phyloP scores from a whole-genome alignment of 2,888 invertebrate genomes.

The Gerris lacustris region DNA sequence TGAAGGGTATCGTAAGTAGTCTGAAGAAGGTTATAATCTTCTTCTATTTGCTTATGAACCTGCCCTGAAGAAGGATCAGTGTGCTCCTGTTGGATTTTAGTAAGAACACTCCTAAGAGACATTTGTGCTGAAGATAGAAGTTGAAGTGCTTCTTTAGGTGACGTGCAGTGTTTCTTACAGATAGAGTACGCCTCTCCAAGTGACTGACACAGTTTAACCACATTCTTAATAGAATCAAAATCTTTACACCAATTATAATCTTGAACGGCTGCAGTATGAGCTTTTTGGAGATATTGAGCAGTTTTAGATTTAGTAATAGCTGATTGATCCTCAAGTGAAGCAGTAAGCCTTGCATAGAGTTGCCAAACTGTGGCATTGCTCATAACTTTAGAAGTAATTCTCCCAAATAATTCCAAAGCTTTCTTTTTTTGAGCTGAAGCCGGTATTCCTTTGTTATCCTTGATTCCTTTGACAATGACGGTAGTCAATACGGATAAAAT shows the following conservation, averaged over 20 bases:
- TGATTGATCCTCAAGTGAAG: constrained; percentile 34
- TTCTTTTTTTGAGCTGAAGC: constrained; percentile 46
- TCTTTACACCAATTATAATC: constrained; percentile 46
- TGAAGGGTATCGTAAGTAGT: constrained; percentile 3
- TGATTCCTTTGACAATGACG: constrained; percentile 51
- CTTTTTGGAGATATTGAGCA: constrained; percentile 62
- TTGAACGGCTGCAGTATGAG: constrained; percentile 57
- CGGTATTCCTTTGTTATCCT: constrained; percentile 44
- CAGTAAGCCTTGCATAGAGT: constrained; percentile 60
- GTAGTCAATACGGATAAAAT: constrained; percentile 59
- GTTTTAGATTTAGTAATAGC: constrained; percentile 38
- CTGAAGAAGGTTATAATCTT: constrained; percentile 6
- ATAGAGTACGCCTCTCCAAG: constrained; percentile 29
- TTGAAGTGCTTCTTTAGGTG: constrained; percentile 26
- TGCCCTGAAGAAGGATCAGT: constrained; percentile 5
- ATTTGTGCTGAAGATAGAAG: constrained; percentile 32
- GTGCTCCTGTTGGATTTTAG: constrained; percentile 28
- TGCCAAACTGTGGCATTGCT: constrained; percentile 69
- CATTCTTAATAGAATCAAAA: constrained; percentile 29
- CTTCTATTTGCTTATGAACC: constrained; percentile 4
- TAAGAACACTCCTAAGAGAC: constrained; percentile 30
- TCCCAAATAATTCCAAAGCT: constrained; percentile 56
- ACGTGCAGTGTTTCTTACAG: constrained; percentile 26
- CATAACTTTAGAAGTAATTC: constrained; percentile 49
- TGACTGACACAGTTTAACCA: constrained; percentile 28